These are phyloP conservation scores for Invenusta paracnida DNA, from an alignment of 2,888 invertebrate species.

Conservation along the genomic window DNA sequence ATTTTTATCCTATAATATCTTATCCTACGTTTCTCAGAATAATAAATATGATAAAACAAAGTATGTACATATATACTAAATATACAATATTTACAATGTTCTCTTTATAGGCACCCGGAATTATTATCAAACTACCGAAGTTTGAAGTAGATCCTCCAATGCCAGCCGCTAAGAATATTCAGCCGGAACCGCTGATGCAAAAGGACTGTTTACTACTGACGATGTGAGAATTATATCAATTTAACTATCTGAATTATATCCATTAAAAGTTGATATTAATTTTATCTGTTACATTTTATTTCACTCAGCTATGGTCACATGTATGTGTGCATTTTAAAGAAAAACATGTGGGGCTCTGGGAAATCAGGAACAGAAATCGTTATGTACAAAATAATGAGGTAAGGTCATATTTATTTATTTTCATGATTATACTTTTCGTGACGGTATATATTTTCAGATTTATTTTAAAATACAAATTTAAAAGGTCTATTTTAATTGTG, in stretches of 20 bases:
- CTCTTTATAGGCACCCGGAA: not conserved
- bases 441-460: no score
- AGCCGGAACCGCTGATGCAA: not conserved
- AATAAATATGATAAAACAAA: no score
- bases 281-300: not conserved
- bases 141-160: slow-evolving; percentile 5
- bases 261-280: not conserved
- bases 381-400: not conserved
- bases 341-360: slow-evolving; percentile 12
- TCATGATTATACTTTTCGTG: not conserved
- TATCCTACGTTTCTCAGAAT: no score
- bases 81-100: no score
- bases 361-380: slow-evolving; percentile 12
- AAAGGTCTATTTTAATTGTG: no score
- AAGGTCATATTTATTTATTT: not conserved
- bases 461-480: no score
- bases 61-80: no score
- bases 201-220: slow-evolving; percentile 2
- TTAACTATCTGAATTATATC: not conserved
- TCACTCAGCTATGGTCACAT: not conserved
- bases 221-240: not conserved
- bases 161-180: not conserved
- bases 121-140: not conserved
- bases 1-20: no score
- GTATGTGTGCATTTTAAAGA: not conserved